Percentiles rank a stretch among this genome's conserved stretches.
phyloP scores from a whole-genome alignment of 2,888 invertebrate genomes.

The Drosophila sordidapex region DNA sequence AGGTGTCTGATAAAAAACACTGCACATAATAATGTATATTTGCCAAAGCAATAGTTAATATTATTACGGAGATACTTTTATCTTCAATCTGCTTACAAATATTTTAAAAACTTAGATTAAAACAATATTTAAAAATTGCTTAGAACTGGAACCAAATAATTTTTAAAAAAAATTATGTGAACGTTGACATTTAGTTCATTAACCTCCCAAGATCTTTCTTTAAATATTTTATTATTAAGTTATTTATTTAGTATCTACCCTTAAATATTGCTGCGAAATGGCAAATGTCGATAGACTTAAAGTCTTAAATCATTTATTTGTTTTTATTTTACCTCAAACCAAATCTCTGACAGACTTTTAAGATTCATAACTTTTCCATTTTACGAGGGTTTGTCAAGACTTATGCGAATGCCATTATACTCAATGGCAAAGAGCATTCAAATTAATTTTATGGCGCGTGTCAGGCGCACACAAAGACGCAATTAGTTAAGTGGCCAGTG shows the following conservation, averaged over 20 bases:
- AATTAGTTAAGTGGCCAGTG: slow-evolving; percentile 77
- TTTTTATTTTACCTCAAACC: not conserved
- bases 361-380: not conserved
- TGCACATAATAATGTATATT: not conserved
- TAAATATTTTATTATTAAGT: not conserved
- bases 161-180: not conserved
- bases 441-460: slow-evolving; percentile 75
- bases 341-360: slow-evolving; percentile 1
- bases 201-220: not conserved
- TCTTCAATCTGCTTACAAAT: not conserved
- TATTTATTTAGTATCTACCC: not conserved
- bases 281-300: not conserved
- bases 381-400: slow-evolving; percentile 3
- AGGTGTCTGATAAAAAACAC: not conserved
- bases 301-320: not conserved
- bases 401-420: slow-evolving; percentile 33
- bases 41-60: not conserved
- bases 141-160: not conserved
- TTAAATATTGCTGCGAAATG: not conserved
- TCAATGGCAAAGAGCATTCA: slow-evolving; percentile 29
- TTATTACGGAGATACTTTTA: not conserved
- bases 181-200: not conserved
- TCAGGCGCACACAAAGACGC: slow-evolving; percentile 74
- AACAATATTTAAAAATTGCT: not conserved
- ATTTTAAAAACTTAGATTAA: not conserved